Evolutionary conservation across 2,797 vertebrate species (phyloP).

Genomic region (Bufotes viridis): DNA sequence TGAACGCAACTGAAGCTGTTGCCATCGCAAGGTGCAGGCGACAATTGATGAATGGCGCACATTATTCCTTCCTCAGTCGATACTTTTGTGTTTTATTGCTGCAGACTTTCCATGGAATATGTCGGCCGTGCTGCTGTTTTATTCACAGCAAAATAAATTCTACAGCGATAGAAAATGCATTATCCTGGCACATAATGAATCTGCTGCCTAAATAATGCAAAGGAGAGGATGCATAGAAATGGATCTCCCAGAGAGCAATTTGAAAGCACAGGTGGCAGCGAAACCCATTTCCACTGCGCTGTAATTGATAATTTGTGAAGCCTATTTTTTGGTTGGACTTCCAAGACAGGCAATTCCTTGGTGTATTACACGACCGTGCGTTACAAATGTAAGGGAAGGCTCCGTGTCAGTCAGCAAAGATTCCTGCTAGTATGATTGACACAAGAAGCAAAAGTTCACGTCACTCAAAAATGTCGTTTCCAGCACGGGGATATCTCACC

Average conservation of each 20-base stretch:
- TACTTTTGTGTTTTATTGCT: constrained; percentile 33
- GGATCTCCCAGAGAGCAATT: constrained; percentile 54
- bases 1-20: not conserved
- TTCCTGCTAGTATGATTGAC: constrained; percentile 71
- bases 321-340: constrained; percentile 61
- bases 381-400: constrained; percentile 70
- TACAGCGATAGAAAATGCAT: constrained; percentile 39
- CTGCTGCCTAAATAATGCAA: constrained; percentile 57
- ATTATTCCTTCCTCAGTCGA: constrained; percentile 37
- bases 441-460: constrained; percentile 69
- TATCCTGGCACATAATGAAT: constrained; percentile 45
- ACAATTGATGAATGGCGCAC: constrained; percentile 43
- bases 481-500: constrained; percentile 69
- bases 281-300: constrained; percentile 56
- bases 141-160: constrained; percentile 14
- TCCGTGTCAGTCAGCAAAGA: constrained; percentile 68
- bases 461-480: constrained; percentile 72
- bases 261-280: constrained; percentile 60
- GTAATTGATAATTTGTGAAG: constrained; percentile 69
- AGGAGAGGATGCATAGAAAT: constrained; percentile 42
- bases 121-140: constrained; percentile 48
- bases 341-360: constrained; percentile 67
- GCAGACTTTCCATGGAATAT: not conserved
- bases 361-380: constrained; percentile 67
- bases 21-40: constrained; percentile 8